Evolutionary conservation across 30 jellyfish, hydroid and myxozoan species (phyloP).

Genomic region (Pseudorhiza aurosa): DNA sequence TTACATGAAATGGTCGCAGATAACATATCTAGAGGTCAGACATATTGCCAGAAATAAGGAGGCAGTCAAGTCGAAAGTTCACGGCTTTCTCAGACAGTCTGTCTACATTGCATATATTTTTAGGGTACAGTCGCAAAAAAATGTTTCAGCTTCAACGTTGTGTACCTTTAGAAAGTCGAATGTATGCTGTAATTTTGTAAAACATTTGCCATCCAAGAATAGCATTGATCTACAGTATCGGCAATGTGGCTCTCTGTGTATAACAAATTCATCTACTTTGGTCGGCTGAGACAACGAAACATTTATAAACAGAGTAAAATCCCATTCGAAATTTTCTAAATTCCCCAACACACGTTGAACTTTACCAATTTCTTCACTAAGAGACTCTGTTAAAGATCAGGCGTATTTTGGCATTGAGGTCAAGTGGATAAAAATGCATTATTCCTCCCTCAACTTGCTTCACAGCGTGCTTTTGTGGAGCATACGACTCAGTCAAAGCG

Average conservation of each 20-base stretch:
- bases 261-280: not conserved
- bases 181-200: not conserved
- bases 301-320: slow-evolving; percentile 16
- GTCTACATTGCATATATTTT: too few relatives aligned
- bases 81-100: too few relatives aligned
- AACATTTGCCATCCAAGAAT: not conserved
- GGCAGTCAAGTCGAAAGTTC: too few relatives aligned
- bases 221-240: not conserved
- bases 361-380: not conserved
- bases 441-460: not conserved
- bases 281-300: slow-evolving; percentile 10
- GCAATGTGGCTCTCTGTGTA: not conserved
- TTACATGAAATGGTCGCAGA: too few relatives aligned
- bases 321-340: not conserved
- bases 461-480: not conserved
- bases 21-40: too few relatives aligned
- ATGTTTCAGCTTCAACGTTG: not conserved
- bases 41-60: too few relatives aligned
- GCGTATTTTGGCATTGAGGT: slow-evolving; percentile 13
- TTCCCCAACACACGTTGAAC: not conserved
- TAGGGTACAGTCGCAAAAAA: too few relatives aligned
- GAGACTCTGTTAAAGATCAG: slow-evolving; percentile 24
- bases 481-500: not conserved
- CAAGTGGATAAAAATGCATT: not conserved
- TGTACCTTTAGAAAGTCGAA: not conserved